phyloP scores from a whole-genome alignment of 1,140 invertebrate genomes.

The Oppia nitens region DNA sequence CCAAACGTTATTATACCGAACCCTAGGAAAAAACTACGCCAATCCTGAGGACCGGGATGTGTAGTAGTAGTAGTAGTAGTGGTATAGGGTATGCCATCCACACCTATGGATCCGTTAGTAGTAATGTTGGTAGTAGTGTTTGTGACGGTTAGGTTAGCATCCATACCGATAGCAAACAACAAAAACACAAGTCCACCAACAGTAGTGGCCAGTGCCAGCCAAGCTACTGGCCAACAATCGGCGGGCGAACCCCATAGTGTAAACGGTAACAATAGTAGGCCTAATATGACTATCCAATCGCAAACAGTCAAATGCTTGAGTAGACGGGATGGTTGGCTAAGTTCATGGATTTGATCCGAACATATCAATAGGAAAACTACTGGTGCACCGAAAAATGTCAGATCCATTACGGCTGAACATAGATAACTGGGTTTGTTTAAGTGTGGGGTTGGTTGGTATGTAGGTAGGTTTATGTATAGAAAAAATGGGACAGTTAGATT shows the following conservation, averaged over 20 bases:
- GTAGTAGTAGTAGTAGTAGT: background rate
- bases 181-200: no score
- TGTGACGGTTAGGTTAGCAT: constrained; percentile 10
- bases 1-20: constrained; percentile 46
- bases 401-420: no score
- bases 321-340: no score
- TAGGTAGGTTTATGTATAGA: no score
- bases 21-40: constrained; percentile 39
- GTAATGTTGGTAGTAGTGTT: no score
- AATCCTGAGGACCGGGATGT: constrained; percentile 21
- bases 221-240: constrained; percentile 39
- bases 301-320: no score
- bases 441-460: no score
- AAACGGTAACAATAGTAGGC: constrained; percentile 38
- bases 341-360: constrained; percentile 41
- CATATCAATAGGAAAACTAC: constrained; percentile 49
- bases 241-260: constrained; percentile 52
- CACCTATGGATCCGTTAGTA: no score
- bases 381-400: constrained; percentile 47
- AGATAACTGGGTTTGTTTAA: no score
- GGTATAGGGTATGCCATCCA: no score
- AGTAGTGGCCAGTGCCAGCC: background rate
- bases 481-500: no score
- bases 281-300: constrained; percentile 43
- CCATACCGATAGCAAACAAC: constrained; percentile 1